Base-by-base conservation (phyloP, 2,888 invertebrate species). In the Ramazzottius varieornatus region DNA sequence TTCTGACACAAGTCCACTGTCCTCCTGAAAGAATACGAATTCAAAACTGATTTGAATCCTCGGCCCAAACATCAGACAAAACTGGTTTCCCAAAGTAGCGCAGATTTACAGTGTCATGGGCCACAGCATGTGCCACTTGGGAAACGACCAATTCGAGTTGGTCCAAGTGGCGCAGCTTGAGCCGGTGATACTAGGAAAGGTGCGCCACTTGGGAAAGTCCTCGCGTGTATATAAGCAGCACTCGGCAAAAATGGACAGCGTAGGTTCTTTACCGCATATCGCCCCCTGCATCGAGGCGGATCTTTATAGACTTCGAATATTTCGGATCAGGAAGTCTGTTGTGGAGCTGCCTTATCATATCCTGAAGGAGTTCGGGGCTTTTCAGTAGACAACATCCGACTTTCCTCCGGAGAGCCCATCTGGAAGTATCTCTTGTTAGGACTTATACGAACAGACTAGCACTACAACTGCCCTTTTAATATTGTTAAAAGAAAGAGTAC, bases 221-320 rank as follows among this genome's bases (percentile, higher is more conserved):
- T n/a, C n/a, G n/a, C n/a, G n/a, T n/a, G n/a, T n/a, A n/a, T n/a
- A n/a, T n/a, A n/a, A n/a, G n/a, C n/a, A n/a, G n/a, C n/a, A n/a
- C n/a, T n/a, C n/a, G n/a, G n/a, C n/a, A n/a, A n/a, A n/a, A n/a
- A n/a, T n/a, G n/a, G n/a, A n/a, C n/a, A n/a, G n/a, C n/a, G n/a
- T n/a, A n/a, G n/a, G n/a, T n/a, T n/a, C n/a, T 69, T 68, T 74
- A 80, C 82, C 75, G 78, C 2, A 83, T 72, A 70, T 88, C 84
- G 69, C n/a, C n/a, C n/a, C n/a, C n/a, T n/a, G 83, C 81, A 34
- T 85, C 78, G 66, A 96, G 79, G 68, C 96, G 83, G 73, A 93
- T 86, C 79, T 98, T 98, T 0, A 90, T 83, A 24, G 94, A 96
- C 1, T 93, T 82, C 69, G 87, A 86, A 72, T 89, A 93, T 46